Percentiles rank a stretch among this genome's conserved stretches.
Conservation (phyloP, 1,140 invertebrate species). For the Geopemphigus sp. region DNA sequence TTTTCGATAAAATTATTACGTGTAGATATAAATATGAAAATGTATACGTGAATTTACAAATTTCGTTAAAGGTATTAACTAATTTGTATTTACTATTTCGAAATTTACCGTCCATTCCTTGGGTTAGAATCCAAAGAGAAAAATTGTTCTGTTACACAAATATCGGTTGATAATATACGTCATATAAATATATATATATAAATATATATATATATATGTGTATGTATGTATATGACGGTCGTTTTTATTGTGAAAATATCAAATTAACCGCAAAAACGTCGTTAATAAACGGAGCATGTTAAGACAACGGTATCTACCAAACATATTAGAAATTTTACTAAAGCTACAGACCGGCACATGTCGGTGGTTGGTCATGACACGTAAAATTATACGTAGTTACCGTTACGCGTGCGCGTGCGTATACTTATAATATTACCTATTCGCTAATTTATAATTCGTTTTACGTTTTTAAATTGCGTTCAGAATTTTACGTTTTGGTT, state of each 20-base stretch:
- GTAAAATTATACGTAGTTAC: constrained; percentile 15
- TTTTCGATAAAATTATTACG: too few relatives aligned
- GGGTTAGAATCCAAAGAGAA: too few relatives aligned
- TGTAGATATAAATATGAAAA: too few relatives aligned
- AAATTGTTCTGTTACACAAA: too few relatives aligned
- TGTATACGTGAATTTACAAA: too few relatives aligned
- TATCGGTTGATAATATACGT: too few relatives aligned
- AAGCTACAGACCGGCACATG: not conserved
- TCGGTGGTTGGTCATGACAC: constrained; percentile 17
- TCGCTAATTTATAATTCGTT: constrained; percentile 7
- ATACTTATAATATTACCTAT: not conserved
- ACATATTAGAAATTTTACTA: constrained; percentile 10
- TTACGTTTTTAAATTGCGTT: not conserved
- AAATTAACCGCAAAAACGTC: constrained; percentile 1
- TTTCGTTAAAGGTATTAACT: too few relatives aligned
- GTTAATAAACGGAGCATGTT: constrained; percentile 27
- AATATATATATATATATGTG: too few relatives aligned
- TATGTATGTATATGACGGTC: too few relatives aligned
- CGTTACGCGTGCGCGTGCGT: not conserved
- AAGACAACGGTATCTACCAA: constrained; percentile 2
- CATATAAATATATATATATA: too few relatives aligned
- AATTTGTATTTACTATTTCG: too few relatives aligned
- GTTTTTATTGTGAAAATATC: not conserved
- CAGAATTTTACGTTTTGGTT: not conserved
- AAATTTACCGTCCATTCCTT: too few relatives aligned